Evolutionary conservation across 2,888 invertebrate genomes (phyloP), one percentile per base, ranked within the genome.

Genomic region (Oligia strigilis): DNA sequence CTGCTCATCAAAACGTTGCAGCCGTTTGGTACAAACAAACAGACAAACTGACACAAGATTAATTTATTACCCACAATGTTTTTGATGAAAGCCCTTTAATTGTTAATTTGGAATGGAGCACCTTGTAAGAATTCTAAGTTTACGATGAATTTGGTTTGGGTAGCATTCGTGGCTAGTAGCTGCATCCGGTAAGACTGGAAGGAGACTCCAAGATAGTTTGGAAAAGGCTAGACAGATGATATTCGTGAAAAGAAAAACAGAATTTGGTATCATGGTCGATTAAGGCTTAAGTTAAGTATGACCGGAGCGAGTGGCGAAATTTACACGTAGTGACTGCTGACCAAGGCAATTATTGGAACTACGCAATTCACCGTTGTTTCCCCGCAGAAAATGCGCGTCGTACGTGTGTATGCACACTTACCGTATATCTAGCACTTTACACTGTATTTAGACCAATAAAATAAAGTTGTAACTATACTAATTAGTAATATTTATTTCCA

Each of bases 401-500:
- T 29, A 29, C 14, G 19, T 55, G 55, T 55, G 23, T 55, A 2
- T 55, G 23, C 55, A 8, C 14, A 29, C 14, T 62, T 2, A 29
- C 62, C 6, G 5, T 29, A 6, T 29, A 29, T 14, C 23, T 29
- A 62, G 17, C 9, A 9, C 36, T 64, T 64, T 29, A 8, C 17
- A 46, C 9, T 29, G 14, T 19, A 8, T 29, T 64, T 64, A 36
- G 17, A 64, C 4, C 14, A 62, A 29, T 62, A 29, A 64, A 17
- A 29, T 17, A 8, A 62, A 40, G 36, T 40, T 40, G 19, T 64
- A 19, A 64, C 9, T 65, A 13, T 23, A 65, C 13, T 65, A 23
- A 65, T 65, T 40, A 23, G 2, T 65, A 40, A 40, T 65, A 2
- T 23, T 65, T 40, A 0, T 40, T 73, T 91, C 2, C 93, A 98